Evolutionary conservation across 2,113 vertebrate genomes (phyloP).

Genomic region (Leptosomus discolor): DNA sequence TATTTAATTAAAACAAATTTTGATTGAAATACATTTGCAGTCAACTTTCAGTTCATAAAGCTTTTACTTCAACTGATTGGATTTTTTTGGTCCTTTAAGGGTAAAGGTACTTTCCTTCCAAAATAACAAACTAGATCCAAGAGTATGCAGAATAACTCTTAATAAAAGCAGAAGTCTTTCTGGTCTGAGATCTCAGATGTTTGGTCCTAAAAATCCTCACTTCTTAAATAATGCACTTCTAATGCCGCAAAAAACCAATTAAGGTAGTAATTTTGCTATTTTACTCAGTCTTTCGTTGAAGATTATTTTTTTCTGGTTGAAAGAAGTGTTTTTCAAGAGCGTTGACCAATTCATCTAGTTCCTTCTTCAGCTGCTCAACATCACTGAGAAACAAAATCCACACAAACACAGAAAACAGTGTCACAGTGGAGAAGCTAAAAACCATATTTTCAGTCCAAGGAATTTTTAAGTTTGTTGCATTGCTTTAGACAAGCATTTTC

Average conservation of each 20-base stretch:
- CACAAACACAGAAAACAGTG: not conserved
- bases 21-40: conserved; percentile 3
- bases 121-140: not conserved
- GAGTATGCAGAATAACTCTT: not conserved
- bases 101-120: not conserved
- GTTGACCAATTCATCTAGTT: conserved; percentile 84
- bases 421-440: not conserved
- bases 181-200: not conserved
- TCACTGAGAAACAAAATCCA: conserved; percentile 75
- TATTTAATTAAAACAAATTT: conserved; percentile 32
- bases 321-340: conserved; percentile 92
- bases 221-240: conserved; percentile 21
- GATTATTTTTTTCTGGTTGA: conserved; percentile 89
- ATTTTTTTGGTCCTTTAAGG: conserved; percentile 7
- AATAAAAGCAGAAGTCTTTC: not conserved
- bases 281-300: conserved; percentile 84
- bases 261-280: not conserved
- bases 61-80: not conserved
- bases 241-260: not conserved
- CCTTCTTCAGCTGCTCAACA: conserved; percentile 82
- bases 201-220: conserved; percentile 5
- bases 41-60: not conserved
- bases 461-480: not conserved
- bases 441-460: not conserved
- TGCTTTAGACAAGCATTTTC: not conserved